Conservation (phyloP, 2,888 invertebrate species). For the Leptopilina myrica region DNA sequence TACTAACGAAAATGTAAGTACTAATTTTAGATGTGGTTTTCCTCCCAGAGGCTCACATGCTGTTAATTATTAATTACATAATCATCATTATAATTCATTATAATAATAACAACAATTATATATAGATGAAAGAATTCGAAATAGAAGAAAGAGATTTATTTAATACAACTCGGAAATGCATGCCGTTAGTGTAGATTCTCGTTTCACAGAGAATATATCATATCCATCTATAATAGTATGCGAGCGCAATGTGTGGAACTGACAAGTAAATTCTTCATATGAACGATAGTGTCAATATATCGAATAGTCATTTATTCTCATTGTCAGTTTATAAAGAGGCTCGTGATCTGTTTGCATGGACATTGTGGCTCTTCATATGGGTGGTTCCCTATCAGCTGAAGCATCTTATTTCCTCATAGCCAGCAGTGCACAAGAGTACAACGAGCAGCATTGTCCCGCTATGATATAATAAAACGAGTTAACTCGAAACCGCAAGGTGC, state of each 20-base stretch:
- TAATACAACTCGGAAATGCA: no score
- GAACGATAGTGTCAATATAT: constrained; percentile 26
- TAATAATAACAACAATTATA: no score
- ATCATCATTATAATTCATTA: no score
- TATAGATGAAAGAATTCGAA: no score
- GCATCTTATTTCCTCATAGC: constrained; percentile 55
- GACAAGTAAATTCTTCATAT: constrained; percentile 33
- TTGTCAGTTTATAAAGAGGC: constrained; percentile 8
- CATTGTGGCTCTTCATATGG: constrained; percentile 43
- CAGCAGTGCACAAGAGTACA: not conserved
- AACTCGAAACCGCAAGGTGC: constrained; percentile 49
- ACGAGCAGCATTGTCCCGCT: constrained; percentile 51
- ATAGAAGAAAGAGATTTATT: no score
- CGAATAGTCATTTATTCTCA: constrained; percentile 27
- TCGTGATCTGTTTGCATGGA: constrained; percentile 43
- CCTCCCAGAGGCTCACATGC: no score
- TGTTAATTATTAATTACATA: no score
- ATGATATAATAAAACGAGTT: constrained; percentile 49
- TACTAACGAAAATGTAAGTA: no score
- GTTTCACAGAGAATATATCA: no score
- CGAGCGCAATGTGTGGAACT: not conserved
- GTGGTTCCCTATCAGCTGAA: constrained; percentile 49
- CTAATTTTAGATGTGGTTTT: no score
- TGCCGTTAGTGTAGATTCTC: no score
- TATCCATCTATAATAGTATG: not conserved